phyloP scores from a whole-genome alignment of 2,797 vertebrate species.

The Peromyscus aztecus region DNA sequence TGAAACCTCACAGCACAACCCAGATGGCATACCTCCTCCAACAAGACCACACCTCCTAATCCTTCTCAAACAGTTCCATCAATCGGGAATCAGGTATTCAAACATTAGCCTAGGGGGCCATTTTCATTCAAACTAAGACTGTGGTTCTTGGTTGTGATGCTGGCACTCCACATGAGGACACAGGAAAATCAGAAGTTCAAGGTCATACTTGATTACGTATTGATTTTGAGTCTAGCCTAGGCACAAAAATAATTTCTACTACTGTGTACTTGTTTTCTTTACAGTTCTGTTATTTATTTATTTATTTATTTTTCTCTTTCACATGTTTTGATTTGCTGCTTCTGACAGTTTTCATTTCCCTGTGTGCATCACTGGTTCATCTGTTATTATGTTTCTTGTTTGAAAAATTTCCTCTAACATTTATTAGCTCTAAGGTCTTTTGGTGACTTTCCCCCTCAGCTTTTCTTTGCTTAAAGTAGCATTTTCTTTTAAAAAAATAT shows the following conservation, averaged over 20 bases:
- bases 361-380: background rate
- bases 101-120: background rate
- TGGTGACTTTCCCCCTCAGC: background rate
- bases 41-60: background rate
- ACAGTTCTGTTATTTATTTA: background rate
- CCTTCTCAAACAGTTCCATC: background rate
- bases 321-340: background rate
- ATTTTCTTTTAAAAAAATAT: background rate
- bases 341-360: background rate
- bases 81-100: background rate
- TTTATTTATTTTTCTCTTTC: background rate
- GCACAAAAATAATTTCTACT: background rate
- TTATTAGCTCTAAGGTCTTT: background rate
- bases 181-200: background rate
- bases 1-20: background rate
- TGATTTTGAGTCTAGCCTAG: background rate
- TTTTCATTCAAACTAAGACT: background rate
- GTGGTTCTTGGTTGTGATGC: background rate
- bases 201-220: background rate
- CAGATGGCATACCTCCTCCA: background rate
- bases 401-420: background rate
- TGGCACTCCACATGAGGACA: background rate
- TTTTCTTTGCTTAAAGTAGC: background rate
- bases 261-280: background rate
- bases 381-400: constrained; percentile 26